Evolutionary conservation across 2,888 invertebrate genomes (phyloP).

Genomic region (Lepetodrilus schrolli): DNA sequence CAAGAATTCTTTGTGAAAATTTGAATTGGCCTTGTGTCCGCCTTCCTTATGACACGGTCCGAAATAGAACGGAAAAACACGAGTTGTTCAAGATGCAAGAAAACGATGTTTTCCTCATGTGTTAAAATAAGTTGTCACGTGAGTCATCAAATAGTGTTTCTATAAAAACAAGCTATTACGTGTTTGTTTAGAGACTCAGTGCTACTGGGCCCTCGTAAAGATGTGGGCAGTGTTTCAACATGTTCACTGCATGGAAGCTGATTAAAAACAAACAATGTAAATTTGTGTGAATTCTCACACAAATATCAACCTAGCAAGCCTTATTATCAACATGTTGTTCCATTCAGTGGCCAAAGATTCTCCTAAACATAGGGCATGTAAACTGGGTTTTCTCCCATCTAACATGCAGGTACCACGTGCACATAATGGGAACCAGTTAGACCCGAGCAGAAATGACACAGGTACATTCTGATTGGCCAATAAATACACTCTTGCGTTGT

Average conservation of each 20-base stretch:
- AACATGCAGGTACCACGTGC: not conserved
- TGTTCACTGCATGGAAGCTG: not conserved
- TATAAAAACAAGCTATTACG: constrained; percentile 13
- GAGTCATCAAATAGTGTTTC: not conserved
- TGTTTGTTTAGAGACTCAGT: constrained; percentile 9
- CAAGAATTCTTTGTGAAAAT: not conserved
- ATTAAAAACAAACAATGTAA: constrained; percentile 26
- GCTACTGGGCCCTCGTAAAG: not conserved
- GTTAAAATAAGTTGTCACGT: constrained; percentile 15
- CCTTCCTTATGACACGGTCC: not conserved
- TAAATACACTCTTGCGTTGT: too few species aligned
- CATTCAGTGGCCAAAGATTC: not conserved
- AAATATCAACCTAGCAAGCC: constrained; percentile 13
- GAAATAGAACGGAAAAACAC: not conserved
- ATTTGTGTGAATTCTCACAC: constrained; percentile 15
- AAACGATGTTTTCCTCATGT: constrained; percentile 6
- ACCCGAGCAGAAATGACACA: not conserved
- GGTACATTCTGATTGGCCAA: not conserved
- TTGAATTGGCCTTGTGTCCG: not conserved
- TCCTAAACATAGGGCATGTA: constrained; percentile 13
- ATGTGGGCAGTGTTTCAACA: constrained; percentile 7
- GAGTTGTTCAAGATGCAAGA: not conserved
- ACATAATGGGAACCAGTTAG: not conserved
- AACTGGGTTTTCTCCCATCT: not conserved
- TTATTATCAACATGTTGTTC: constrained; percentile 11